Evolutionary conservation across 2,113 vertebrate species (phyloP).

Genomic region (Hydropotes inermis): DNA sequence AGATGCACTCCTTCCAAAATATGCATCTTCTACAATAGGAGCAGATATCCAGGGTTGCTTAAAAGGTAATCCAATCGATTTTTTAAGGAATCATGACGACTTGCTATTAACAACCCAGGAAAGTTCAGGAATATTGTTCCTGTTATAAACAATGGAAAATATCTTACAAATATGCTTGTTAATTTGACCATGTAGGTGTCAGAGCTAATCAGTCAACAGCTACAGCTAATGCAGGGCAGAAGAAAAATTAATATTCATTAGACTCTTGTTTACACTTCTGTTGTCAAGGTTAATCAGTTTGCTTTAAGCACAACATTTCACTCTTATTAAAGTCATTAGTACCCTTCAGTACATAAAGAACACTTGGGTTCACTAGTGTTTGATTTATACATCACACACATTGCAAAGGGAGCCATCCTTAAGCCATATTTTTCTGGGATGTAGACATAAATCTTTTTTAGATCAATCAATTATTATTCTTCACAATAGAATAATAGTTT

Average conservation of each 20-base stretch:
- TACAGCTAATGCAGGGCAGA: slow-evolving; percentile 58
- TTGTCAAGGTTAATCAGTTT: slow-evolving; percentile 75
- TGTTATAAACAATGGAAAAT: slow-evolving; percentile 43
- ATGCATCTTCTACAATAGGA: background rate
- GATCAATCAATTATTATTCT: background rate
- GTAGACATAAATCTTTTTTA: background rate
- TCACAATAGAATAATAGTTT: background rate
- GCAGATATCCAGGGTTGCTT: background rate
- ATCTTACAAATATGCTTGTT: slow-evolving; percentile 60
- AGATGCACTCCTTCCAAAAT: background rate
- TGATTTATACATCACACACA: background rate
- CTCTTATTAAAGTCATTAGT: slow-evolving; percentile 69
- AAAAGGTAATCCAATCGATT: background rate
- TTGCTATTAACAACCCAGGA: slow-evolving; percentile 19
- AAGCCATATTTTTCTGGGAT: background rate
- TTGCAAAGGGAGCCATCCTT: background rate
- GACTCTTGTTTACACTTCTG: slow-evolving; percentile 68
- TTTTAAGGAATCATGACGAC: slow-evolving; percentile 21
- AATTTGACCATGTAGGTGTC: slow-evolving; percentile 70
- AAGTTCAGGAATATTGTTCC: slow-evolving; percentile 37
- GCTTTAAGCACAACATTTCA: slow-evolving; percentile 58
- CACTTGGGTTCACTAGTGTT: background rate
- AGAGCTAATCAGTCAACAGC: slow-evolving; percentile 71
- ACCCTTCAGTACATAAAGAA: slow-evolving; percentile 7
- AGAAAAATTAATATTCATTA: slow-evolving; percentile 76